Conservation (phyloP, 1,140 invertebrate genomes). For the Philotrypesis tridentata region DNA sequence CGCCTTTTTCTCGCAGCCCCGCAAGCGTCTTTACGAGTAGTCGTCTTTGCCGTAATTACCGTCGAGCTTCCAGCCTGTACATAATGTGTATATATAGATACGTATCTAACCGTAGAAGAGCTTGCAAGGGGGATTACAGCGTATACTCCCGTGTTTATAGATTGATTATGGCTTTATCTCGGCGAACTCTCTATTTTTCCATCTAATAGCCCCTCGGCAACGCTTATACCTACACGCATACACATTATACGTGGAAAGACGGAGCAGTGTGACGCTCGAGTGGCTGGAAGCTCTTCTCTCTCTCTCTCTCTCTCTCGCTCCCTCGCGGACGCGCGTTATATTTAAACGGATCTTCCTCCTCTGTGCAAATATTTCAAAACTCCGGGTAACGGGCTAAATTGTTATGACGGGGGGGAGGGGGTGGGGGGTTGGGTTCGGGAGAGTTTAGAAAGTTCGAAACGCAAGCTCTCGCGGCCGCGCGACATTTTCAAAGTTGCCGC, state of each 20-base stretch:
- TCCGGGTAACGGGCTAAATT: not conserved
- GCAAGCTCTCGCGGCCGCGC: too few species aligned
- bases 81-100: too few species aligned
- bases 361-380: not conserved
- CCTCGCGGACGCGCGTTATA: too few species aligned
- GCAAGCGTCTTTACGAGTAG: not conserved
- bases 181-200: too few species aligned
- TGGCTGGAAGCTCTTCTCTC: not conserved
- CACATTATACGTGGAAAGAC: too few species aligned
- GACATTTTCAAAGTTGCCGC: not conserved
- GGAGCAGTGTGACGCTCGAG: too few species aligned
- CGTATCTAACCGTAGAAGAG: too few species aligned
- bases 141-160: not conserved
- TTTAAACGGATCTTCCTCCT: not conserved
- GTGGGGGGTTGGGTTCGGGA: too few species aligned
- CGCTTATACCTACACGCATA: too few species aligned
- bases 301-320: too few species aligned
- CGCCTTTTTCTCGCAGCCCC: not conserved
- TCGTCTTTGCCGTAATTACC: not conserved
- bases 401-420: not conserved
- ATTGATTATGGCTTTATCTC: not conserved
- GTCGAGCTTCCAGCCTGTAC: not conserved
- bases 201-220: too few species aligned
- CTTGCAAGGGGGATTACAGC: not conserved
- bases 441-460: not conserved